Conservation (phyloP, 2,888 invertebrate genomes). For the Amorpha juglandis region DNA sequence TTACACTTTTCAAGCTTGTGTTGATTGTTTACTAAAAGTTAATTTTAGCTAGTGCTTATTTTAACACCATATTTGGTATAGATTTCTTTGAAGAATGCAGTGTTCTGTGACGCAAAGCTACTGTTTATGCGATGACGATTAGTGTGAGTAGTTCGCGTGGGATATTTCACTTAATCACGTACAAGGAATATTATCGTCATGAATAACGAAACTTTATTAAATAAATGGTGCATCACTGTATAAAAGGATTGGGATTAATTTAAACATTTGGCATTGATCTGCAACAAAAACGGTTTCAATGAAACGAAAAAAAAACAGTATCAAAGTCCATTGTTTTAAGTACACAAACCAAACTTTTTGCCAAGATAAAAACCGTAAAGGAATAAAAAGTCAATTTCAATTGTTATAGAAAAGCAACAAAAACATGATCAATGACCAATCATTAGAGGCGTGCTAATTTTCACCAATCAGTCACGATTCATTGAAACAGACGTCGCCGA, state of each 20-base stretch:
- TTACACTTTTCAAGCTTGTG: neutral
- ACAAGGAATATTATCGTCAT: neutral
- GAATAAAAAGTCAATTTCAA: neutral
- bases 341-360: neutral
- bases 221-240: neutral
- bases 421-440: slow-evolving; percentile 21
- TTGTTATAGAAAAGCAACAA: slow-evolving; percentile 7
- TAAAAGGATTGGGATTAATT: neutral
- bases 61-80: neutral
- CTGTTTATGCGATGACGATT: neutral
- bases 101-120: neutral
- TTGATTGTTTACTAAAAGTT: neutral
- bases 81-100: neutral
- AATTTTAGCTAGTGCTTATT: neutral
- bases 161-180: neutral
- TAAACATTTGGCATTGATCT: neutral
- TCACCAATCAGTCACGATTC: slow-evolving; percentile 55
- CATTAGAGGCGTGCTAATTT: slow-evolving; percentile 31
- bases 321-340: neutral
- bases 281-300: neutral
- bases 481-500: slow-evolving; percentile 48
- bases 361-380: neutral
- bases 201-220: neutral
- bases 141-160: no score
- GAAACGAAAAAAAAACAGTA: neutral